Conservation (phyloP, 2,888 invertebrate genomes). For the Macaria liturata region DNA sequence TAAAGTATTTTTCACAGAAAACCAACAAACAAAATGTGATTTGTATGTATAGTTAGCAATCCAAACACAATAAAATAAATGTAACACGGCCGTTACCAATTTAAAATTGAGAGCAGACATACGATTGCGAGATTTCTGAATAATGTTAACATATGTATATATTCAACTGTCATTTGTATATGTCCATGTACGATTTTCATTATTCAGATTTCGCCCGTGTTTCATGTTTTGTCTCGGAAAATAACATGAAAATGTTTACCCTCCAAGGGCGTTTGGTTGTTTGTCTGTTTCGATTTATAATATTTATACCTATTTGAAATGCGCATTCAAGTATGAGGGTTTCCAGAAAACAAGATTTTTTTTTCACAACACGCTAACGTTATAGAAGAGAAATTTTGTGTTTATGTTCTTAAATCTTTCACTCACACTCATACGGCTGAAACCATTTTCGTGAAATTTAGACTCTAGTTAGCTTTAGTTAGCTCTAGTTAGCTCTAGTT, state of each 20-base stretch:
- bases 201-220: slow-evolving; percentile 58
- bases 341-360: neutral
- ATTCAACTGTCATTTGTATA: slow-evolving; percentile 60
- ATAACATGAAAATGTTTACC: slow-evolving; percentile 27
- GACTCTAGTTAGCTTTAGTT: no score
- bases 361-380: neutral
- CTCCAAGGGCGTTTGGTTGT: slow-evolving; percentile 35
- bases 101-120: slow-evolving; percentile 70
- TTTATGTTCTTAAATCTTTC: no score
- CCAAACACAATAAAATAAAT: slow-evolving; percentile 55
- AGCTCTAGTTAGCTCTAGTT: no score
- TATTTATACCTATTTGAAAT: slow-evolving; percentile 4
- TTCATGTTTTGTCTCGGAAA: slow-evolving; percentile 26
- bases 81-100: slow-evolving; percentile 67
- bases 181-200: slow-evolving; percentile 58
- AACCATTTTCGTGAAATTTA: no score
- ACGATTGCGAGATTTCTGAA: slow-evolving; percentile 59
- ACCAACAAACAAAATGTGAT: no score
- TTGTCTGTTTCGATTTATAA: slow-evolving; percentile 22
- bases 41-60: slow-evolving; percentile 17
- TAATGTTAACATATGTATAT: slow-evolving; percentile 31
- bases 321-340: neutral
- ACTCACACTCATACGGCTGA: no score
- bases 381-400: neutral
- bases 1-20: no score